These are phyloP conservation scores for Erynnis tages DNA, from an alignment of 2,888 invertebrate species.

Conservation along the genomic window DNA sequence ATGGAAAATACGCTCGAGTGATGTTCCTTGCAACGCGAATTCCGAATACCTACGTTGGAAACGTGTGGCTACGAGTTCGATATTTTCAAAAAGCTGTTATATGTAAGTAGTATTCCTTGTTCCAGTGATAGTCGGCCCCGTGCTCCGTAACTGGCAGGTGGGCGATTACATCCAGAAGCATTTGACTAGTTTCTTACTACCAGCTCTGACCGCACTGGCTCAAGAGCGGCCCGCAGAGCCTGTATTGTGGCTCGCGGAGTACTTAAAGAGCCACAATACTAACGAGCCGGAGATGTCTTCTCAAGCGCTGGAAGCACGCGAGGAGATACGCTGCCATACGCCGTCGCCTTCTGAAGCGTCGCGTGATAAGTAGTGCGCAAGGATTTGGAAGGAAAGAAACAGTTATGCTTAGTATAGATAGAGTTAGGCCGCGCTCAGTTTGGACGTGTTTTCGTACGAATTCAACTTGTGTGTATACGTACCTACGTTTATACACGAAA, in stretches of 20 bases:
- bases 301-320: conserved; percentile 44
- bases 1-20: too few relatives aligned
- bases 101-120: too few relatives aligned
- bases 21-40: too few relatives aligned
- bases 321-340: conserved; percentile 58
- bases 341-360: conserved; percentile 57
- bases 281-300: conserved; percentile 82
- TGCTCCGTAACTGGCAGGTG: conserved; percentile 82
- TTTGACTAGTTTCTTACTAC: conserved; percentile 83
- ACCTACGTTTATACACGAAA: too few relatives aligned
- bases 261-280: conserved; percentile 88
- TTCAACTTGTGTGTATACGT: too few relatives aligned
- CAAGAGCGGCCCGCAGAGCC: conserved; percentile 88
- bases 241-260: conserved; percentile 88
- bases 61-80: too few relatives aligned
- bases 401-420: too few relatives aligned
- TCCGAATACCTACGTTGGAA: too few relatives aligned
- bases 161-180: conserved; percentile 86
- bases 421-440: too few relatives aligned
- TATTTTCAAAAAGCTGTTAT: too few relatives aligned
- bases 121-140: conserved; percentile 88
- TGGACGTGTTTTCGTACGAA: too few relatives aligned
- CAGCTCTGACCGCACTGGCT: conserved; percentile 85
- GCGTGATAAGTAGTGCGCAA: conserved; percentile 32
- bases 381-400: background rate